These are phyloP conservation scores for Axea sp. DNA, from an alignment of 2,888 invertebrate genomes.

Conservation along the genomic window DNA sequence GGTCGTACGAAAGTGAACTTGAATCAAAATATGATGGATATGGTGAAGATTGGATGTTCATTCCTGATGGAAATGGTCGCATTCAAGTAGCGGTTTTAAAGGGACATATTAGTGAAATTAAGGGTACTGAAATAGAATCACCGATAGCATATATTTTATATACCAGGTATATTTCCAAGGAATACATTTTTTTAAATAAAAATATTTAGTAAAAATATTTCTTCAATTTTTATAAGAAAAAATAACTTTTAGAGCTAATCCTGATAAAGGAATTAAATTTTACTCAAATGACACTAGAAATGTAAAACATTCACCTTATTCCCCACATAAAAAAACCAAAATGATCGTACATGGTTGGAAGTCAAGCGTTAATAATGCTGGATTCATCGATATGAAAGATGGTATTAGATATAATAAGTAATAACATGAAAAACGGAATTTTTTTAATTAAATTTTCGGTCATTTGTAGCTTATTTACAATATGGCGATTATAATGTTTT, in stretches of 20 bases:
- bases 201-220: background rate
- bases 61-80: constrained; percentile 77
- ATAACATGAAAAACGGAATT: too few species aligned
- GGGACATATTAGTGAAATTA: constrained; percentile 64
- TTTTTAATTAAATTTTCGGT: too few species aligned
- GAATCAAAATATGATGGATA: constrained; percentile 75
- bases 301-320: constrained; percentile 60
- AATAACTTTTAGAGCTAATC: constrained; percentile 71
- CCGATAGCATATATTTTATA: constrained; percentile 72
- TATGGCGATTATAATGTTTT: constrained; percentile 79
- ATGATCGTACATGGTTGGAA: constrained; percentile 81
- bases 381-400: constrained; percentile 76
- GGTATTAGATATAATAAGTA: constrained; percentile 68
- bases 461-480: constrained; percentile 70
- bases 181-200: constrained; percentile 1
- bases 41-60: constrained; percentile 78
- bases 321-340: constrained; percentile 75
- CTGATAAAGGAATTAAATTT: constrained; percentile 70
- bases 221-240: too few species aligned
- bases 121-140: constrained; percentile 67
- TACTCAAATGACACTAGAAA: constrained; percentile 66
- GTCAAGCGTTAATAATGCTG: constrained; percentile 77
- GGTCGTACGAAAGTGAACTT: constrained; percentile 67
- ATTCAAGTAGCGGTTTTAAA: constrained; percentile 77
- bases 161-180: constrained; percentile 72